Percentiles rank a stretch among this genome's conserved stretches.
phyloP scores from a whole-genome alignment of 64 coral and sea anemone species.

The Pachyseris speciosa region DNA sequence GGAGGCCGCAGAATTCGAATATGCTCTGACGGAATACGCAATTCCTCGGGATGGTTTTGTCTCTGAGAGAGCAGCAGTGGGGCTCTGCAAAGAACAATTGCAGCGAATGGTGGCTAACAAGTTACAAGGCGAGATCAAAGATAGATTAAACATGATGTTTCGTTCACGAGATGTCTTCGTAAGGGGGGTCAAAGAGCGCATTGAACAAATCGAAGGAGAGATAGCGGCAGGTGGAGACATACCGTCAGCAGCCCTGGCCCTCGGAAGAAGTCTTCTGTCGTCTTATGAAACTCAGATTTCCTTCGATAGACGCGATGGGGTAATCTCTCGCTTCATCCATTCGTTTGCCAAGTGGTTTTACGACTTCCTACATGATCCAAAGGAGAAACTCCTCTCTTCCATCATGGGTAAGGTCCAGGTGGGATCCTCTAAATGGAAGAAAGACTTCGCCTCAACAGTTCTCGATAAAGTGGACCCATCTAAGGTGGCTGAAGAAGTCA shows the following conservation, averaged over 20 bases:
- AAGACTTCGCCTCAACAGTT: background rate
- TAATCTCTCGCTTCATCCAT: background rate
- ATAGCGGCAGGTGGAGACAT: background rate
- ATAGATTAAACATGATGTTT: constrained; percentile 44
- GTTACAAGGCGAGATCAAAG: constrained; percentile 10
- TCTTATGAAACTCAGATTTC: constrained; percentile 34
- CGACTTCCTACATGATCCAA: background rate
- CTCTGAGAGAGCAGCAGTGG: constrained; percentile 9
- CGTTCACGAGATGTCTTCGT: constrained; percentile 53
- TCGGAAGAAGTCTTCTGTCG: constrained; percentile 25
- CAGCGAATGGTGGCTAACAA: constrained; percentile 53
- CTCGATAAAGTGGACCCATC: constrained; percentile 27
- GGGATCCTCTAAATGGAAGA: constrained; percentile 46
- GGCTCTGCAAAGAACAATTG: constrained; percentile 31
- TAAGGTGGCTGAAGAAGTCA: constrained; percentile 5
- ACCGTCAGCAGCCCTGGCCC: constrained; percentile 10
- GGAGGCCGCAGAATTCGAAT: constrained; percentile 44
- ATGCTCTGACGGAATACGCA: background rate
- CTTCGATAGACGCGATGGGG: background rate
- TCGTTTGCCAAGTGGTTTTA: background rate
- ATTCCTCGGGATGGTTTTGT: constrained; percentile 24
- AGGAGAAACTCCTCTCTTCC: background rate
- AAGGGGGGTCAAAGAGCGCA: background rate
- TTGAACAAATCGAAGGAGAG: constrained; percentile 55
- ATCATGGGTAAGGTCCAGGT: constrained; percentile 30